A percentile compares a stretch with the other conserved stretches of the same genome.
Evolutionary conservation across 2,797 vertebrate genomes (phyloP).

Genomic region (Thunnus albacares): DNA sequence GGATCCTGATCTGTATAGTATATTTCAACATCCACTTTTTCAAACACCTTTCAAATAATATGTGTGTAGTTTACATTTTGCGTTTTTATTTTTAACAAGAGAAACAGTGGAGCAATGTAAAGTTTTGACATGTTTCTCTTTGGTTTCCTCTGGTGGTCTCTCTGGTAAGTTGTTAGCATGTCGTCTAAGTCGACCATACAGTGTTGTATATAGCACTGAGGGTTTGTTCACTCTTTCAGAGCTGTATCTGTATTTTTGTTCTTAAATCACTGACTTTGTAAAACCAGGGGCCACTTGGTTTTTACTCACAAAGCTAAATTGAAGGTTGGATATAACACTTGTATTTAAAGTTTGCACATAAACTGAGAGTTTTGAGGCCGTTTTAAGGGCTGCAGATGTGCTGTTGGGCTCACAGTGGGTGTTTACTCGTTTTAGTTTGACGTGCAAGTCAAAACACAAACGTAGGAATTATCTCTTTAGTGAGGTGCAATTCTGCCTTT

Average conservation of each 20-base stretch:
- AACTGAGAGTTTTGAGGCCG: slow-evolving; percentile 60
- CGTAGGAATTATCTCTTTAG: slow-evolving; percentile 76
- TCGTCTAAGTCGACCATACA: slow-evolving; percentile 34
- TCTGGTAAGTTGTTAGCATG: slow-evolving; percentile 72
- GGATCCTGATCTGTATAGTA: not conserved
- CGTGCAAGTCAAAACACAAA: slow-evolving; percentile 70
- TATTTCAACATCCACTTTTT: not conserved
- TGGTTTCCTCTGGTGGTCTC: slow-evolving; percentile 70
- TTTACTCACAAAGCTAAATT: slow-evolving; percentile 66
- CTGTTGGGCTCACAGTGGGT: slow-evolving; percentile 52
- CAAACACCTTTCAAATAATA: not conserved
- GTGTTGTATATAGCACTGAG: slow-evolving; percentile 69
- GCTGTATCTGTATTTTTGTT: slow-evolving; percentile 61
- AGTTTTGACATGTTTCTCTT: slow-evolving; percentile 9
- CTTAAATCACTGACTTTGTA: slow-evolving; percentile 70
- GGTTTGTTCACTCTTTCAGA: slow-evolving; percentile 59
- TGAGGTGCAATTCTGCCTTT: slow-evolving; percentile 61
- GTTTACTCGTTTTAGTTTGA: slow-evolving; percentile 64
- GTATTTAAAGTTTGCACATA: slow-evolving; percentile 79
- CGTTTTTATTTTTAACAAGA: too few relatives aligned
- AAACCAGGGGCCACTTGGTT: slow-evolving; percentile 55
- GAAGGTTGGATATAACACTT: slow-evolving; percentile 58
- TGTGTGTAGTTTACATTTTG: not conserved
- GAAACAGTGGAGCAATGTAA: not conserved
- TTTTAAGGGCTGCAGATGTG: slow-evolving; percentile 52